These are phyloP conservation scores for Oreohelix idahoensis DNA, from an alignment of 1,140 invertebrate genomes.

Conservation along the genomic window DNA sequence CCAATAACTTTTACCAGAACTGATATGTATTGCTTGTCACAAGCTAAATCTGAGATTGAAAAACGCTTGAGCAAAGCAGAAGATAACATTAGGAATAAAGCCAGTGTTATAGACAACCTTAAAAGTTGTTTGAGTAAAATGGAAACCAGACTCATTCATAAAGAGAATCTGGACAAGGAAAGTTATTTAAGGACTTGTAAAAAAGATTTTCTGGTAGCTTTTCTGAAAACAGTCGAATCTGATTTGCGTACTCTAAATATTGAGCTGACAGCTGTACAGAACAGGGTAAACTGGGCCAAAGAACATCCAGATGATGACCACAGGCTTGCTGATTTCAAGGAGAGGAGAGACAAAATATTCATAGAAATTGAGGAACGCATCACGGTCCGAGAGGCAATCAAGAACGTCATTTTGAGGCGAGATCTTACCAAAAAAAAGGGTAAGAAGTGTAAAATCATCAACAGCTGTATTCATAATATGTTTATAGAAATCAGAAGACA, in stretches of 20 bases:
- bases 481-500: slow-evolving; percentile 7
- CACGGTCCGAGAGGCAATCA: slow-evolving; percentile 27
- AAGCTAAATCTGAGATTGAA: slow-evolving; percentile 6
- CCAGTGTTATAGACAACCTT: neutral
- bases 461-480: slow-evolving; percentile 28
- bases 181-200: slow-evolving; percentile 19
- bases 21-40: neutral
- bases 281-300: slow-evolving; percentile 40
- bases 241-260: neutral
- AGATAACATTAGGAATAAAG: neutral
- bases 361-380: slow-evolving; percentile 5
- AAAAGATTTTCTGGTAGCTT: slow-evolving; percentile 8
- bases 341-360: slow-evolving; percentile 3
- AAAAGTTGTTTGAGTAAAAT: slow-evolving; percentile 6
- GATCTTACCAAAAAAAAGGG: slow-evolving; percentile 19
- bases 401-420: slow-evolving; percentile 12
- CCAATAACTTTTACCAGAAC: neutral
- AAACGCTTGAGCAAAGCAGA: slow-evolving; percentile 19
- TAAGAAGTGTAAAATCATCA: neutral
- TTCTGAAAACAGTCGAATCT: slow-evolving; percentile 3
- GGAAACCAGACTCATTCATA: neutral
- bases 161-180: slow-evolving; percentile 26
- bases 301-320: neutral
- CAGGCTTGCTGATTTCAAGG: neutral
- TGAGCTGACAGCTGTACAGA: slow-evolving; percentile 26